Conservation (phyloP, 2,888 invertebrate species). For the Rotaria sp. region DNA sequence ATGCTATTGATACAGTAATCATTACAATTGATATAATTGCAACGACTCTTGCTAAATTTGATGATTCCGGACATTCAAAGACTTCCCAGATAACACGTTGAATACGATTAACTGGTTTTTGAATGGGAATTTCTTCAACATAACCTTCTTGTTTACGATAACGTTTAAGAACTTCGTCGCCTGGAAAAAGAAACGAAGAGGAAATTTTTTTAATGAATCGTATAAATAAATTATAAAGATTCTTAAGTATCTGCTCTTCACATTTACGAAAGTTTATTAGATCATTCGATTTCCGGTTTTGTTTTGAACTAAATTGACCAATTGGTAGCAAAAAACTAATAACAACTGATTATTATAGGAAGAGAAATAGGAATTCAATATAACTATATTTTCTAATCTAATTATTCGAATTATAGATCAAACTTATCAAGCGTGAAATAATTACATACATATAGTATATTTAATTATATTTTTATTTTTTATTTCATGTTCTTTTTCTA, state of each 20-base stretch:
- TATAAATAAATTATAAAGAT: background rate
- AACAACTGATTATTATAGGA: background rate
- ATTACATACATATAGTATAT: too few relatives aligned
- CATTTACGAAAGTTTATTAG: background rate
- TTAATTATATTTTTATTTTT: too few relatives aligned
- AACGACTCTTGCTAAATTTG: slow-evolving; percentile 52
- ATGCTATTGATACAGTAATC: slow-evolving; percentile 56
- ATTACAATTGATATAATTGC: slow-evolving; percentile 55
- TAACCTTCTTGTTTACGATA: slow-evolving; percentile 52
- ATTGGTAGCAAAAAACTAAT: background rate
- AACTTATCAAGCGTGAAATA: too few relatives aligned
- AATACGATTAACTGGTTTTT: slow-evolving; percentile 46
- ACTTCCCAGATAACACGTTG: slow-evolving; percentile 53
- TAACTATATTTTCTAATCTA: background rate
- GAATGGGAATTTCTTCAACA: slow-evolving; percentile 31
- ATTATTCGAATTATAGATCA: background rate
- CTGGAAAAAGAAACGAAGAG: slow-evolving; percentile 38
- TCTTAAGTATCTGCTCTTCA: background rate
- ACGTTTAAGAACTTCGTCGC: slow-evolving; percentile 45
- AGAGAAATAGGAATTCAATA: background rate
- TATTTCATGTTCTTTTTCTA: background rate
- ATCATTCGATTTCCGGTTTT: background rate
- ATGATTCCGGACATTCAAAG: slow-evolving; percentile 56
- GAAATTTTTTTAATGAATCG: background rate
- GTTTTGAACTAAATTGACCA: background rate